These are phyloP conservation scores for Umimayanthus chanpuru DNA, from an alignment of 92 coral and sea anemone species.

Conservation along the genomic window DNA sequence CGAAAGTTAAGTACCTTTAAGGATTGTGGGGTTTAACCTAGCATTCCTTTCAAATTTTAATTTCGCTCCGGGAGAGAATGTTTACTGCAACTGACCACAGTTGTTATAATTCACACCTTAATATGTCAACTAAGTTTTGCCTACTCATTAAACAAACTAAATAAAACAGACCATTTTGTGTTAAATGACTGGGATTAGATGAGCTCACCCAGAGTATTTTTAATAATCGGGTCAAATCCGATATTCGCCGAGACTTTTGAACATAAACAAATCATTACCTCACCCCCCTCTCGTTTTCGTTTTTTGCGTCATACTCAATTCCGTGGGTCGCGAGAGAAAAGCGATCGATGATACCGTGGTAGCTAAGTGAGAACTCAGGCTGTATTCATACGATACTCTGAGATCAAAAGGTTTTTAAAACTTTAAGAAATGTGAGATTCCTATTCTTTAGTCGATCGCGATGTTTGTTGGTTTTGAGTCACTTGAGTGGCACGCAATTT, in stretches of 20 bases:
- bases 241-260: constrained; percentile 8
- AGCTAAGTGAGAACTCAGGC: constrained; percentile 8
- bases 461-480: not conserved
- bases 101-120: no score
- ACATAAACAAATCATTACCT: constrained; percentile 9
- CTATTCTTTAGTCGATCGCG: not conserved
- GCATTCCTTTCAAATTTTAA: no score
- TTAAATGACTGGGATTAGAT: no score
- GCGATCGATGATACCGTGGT: not conserved
- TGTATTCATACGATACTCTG: constrained; percentile 4
- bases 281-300: not conserved
- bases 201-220: no score
- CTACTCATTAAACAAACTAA: no score
- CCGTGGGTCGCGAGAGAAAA: not conserved
- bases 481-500: not conserved
- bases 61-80: not conserved
- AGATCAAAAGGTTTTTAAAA: constrained; percentile 16
- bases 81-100: no score
- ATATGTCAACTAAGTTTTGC: no score
- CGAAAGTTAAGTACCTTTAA: no score
- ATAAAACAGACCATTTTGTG: no score
- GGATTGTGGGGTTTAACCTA: no score
- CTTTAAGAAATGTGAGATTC: not conserved
- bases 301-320: not conserved
- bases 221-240: not conserved